These are phyloP conservation scores for Venustaconcha ellipsiformis DNA, from an alignment of 1,140 invertebrate species.

Conservation along the genomic window DNA sequence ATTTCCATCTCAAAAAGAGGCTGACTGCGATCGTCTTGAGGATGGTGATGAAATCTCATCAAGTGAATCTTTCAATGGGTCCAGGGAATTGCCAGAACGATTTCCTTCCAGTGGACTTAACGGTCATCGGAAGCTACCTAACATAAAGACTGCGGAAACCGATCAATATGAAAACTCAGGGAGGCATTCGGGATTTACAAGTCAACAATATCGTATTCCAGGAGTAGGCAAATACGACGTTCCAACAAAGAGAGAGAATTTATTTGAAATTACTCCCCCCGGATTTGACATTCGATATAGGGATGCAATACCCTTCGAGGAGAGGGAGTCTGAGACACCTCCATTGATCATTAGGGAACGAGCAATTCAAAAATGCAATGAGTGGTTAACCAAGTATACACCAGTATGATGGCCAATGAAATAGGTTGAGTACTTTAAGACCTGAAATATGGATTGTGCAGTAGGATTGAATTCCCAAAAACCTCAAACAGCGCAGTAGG, in stretches of 20 bases:
- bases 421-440: too few species aligned
- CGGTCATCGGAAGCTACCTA: conserved; percentile 14
- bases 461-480: too few species aligned
- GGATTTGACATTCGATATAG: conserved; percentile 32
- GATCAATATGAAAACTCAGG: conserved; percentile 1
- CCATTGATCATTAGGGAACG: conserved; percentile 24
- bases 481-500: too few species aligned
- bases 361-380: conserved; percentile 28
- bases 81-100: background rate
- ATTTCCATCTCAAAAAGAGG: background rate
- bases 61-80: conserved; percentile 1
- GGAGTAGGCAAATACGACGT: conserved; percentile 30
- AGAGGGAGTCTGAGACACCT: conserved; percentile 31
- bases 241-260: conserved; percentile 2
- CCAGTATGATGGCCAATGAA: too few species aligned
- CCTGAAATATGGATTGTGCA: too few species aligned
- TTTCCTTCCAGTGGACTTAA: background rate
- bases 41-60: background rate
- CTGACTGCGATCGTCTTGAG: background rate
- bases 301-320: conserved; percentile 15
- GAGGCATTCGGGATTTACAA: background rate
- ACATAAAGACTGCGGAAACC: conserved; percentile 14
- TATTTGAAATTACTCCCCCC: conserved; percentile 32
- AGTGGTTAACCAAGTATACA: conserved; percentile 31
- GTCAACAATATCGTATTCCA: conserved; percentile 15